Percentiles rank a stretch among this genome's conserved stretches.
These are phyloP conservation scores for Chamaetylas fuelleborni DNA, from an alignment of 2,113 vertebrate species.

Conservation along the genomic window DNA sequence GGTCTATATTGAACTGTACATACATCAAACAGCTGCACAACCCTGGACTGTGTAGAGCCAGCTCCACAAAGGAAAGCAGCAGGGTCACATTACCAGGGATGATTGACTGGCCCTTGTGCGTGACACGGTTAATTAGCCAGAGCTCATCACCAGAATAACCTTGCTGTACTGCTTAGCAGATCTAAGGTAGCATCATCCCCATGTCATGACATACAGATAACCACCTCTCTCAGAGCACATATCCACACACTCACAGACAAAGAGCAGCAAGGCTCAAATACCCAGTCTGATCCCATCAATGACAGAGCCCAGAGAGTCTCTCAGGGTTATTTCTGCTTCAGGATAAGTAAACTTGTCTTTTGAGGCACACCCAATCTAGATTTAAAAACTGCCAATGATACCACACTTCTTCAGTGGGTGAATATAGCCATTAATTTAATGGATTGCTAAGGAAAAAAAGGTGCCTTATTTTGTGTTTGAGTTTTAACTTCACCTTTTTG, in stretches of 20 bases:
- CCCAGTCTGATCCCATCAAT: neutral
- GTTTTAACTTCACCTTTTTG: neutral
- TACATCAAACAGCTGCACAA: neutral
- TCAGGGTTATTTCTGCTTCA: neutral
- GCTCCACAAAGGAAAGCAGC: neutral
- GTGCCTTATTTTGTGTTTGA: neutral
- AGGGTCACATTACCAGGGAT: neutral
- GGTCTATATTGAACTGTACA: neutral
- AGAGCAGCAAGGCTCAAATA: neutral
- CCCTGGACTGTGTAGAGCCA: neutral
- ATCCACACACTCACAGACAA: neutral
- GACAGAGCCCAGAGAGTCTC: neutral
- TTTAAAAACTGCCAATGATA: neutral
- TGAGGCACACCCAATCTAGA: neutral
- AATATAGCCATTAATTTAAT: neutral
- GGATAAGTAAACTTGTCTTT: neutral
- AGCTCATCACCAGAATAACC: neutral
- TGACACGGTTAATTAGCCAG: neutral
- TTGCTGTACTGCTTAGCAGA: neutral
- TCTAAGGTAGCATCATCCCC: neutral
- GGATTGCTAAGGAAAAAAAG: neutral
- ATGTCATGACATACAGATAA: neutral
- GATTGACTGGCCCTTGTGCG: neutral
- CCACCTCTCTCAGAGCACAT: neutral
- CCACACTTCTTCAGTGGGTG: neutral